A percentile compares a stretch with the other conserved stretches of the same genome.
These are phyloP conservation scores for Xenopus borealis DNA, from an alignment of 2,113 vertebrate species.

Conservation along the genomic window DNA sequence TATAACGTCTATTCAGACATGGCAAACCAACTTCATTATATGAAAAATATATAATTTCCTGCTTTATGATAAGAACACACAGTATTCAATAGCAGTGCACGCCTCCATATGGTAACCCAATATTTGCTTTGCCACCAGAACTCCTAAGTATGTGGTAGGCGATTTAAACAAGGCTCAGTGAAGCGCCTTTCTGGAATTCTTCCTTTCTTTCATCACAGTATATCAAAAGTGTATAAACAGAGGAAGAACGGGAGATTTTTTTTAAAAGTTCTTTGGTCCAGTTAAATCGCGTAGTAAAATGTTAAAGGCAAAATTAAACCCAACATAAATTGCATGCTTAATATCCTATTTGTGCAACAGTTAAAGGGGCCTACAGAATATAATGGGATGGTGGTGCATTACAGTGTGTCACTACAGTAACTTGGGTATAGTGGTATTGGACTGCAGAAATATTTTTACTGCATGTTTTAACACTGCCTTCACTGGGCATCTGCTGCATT, in stretches of 20 bases:
- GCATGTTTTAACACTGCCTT: too few relatives aligned
- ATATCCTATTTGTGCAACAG: too few relatives aligned
- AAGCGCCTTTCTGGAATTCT: slow-evolving; percentile 7
- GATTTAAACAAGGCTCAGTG: slow-evolving; percentile 21
- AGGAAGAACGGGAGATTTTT: not conserved
- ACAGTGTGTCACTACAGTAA: too few relatives aligned
- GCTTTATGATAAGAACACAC: not conserved
- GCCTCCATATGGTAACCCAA: slow-evolving; percentile 16
- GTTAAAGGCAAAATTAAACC: too few relatives aligned
- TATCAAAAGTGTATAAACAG: slow-evolving; percentile 4
- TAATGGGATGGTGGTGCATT: too few relatives aligned
- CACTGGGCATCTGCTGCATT: too few relatives aligned
- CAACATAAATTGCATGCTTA: too few relatives aligned
- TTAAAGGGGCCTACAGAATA: too few relatives aligned
- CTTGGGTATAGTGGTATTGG: too few relatives aligned
- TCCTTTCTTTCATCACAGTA: not conserved
- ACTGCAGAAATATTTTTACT: too few relatives aligned
- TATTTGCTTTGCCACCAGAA: slow-evolving; percentile 24
- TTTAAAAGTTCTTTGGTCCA: too few relatives aligned
- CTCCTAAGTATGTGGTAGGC: slow-evolving; percentile 12
- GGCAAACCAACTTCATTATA: not conserved
- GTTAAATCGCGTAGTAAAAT: too few relatives aligned
- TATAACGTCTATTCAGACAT: slow-evolving; percentile 4
- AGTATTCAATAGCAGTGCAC: slow-evolving; percentile 5
- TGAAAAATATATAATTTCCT: slow-evolving; percentile 14